Conservation (phyloP, 1,140 invertebrate species). For the Neodiprion fabricii region DNA sequence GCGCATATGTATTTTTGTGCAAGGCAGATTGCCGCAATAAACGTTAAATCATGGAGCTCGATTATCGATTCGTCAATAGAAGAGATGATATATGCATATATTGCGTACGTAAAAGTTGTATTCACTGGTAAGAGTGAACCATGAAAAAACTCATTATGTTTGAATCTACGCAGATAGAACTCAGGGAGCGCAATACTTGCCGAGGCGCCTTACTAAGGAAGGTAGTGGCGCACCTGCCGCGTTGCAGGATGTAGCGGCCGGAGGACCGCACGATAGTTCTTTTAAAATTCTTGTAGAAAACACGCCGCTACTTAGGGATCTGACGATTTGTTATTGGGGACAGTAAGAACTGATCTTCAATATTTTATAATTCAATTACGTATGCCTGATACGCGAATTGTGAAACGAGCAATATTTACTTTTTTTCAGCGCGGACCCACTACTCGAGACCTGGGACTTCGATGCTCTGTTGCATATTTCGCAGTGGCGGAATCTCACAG, state of each 20-base stretch:
- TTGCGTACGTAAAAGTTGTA: not conserved
- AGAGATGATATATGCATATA: not conserved
- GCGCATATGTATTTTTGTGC: not conserved
- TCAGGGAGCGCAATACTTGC: not conserved
- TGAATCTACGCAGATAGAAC: not conserved
- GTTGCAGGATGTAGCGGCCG: not conserved
- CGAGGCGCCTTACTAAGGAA: not conserved
- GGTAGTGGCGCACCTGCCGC: not conserved
- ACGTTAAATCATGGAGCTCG: not conserved
- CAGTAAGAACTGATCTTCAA: not conserved
- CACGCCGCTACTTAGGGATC: not conserved
- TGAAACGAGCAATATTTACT: not conserved
- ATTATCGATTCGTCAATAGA: not conserved
- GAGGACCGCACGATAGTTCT: not conserved
- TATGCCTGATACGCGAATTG: not conserved
- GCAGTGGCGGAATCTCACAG: not conserved
- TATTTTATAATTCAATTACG: not conserved
- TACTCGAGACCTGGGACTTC: not conserved
- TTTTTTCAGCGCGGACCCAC: not conserved
- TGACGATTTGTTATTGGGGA: not conserved
- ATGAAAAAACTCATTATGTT: not conserved
- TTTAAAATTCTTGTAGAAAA: not conserved
- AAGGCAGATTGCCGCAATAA: not conserved
- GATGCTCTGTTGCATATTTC: not conserved
- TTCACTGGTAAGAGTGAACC: not conserved